A percentile compares a stretch with the other conserved stretches of the same genome.
phyloP scores from a whole-genome alignment of 1,140 invertebrate genomes.

The Nasonia longicornis region DNA sequence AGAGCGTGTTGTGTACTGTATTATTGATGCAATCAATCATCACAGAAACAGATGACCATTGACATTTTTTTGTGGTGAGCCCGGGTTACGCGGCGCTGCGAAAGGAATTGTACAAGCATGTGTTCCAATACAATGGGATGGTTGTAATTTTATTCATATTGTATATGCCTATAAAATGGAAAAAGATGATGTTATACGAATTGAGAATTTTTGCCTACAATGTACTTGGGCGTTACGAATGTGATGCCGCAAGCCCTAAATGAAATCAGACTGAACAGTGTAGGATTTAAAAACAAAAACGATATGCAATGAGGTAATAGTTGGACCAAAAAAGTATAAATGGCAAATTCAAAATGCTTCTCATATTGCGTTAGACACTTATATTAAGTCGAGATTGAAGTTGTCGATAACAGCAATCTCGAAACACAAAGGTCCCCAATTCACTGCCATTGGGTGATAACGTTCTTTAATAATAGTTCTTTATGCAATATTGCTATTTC shows the following conservation, averaged over 20 bases:
- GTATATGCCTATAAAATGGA: constrained; percentile 22
- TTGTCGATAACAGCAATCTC: constrained; percentile 1
- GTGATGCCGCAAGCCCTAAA: background rate
- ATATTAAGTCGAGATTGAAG: constrained; percentile 23
- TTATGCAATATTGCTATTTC: constrained; percentile 1
- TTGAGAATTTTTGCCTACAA: constrained; percentile 16
- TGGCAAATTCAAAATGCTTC: constrained; percentile 20
- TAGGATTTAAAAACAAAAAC: constrained; percentile 25
- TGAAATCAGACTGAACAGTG: constrained; percentile 35
- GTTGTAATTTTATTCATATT: constrained; percentile 29
- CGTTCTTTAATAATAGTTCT: background rate
- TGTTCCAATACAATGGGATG: constrained; percentile 1
- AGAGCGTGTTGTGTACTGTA: constrained; percentile 66
- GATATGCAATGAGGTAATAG: constrained; percentile 28
- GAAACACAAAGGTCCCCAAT: constrained; percentile 25
- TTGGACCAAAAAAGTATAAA: constrained; percentile 43
- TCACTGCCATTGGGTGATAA: constrained; percentile 41
- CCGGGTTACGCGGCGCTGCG: background rate
- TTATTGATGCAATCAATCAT: constrained; percentile 59
- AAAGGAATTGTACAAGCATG: constrained; percentile 28
- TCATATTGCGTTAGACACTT: constrained; percentile 19
- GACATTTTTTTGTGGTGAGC: background rate
- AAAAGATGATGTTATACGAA: constrained; percentile 8
- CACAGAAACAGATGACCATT: constrained; percentile 40
- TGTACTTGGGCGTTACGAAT: background rate